Evolutionary conservation across 1,140 invertebrate species (phyloP).

Genomic region (Saxidomus purpurata): DNA sequence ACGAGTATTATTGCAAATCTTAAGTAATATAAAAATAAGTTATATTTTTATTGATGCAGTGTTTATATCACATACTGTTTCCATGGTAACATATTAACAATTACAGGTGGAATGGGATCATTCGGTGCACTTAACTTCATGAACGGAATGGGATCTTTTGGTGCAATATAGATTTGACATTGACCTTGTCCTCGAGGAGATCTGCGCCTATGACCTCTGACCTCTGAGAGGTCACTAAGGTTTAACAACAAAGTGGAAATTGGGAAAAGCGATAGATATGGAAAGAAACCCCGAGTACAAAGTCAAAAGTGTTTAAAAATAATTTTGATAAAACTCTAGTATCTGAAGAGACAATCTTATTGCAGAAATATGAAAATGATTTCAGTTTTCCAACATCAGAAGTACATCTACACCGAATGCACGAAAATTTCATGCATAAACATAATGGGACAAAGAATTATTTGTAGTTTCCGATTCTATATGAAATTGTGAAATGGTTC

Average conservation of each 20-base stretch:
- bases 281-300: background rate
- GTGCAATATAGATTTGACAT: slow-evolving; percentile 16
- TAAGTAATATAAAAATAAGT: no score
- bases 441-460: no score
- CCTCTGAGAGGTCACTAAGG: background rate
- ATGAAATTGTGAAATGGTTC: no score
- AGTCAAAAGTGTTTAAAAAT: background rate
- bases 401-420: no score
- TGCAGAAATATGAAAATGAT: no score
- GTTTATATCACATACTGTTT: background rate
- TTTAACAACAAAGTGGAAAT: slow-evolving; percentile 1
- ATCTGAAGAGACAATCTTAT: no score
- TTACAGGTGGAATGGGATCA: slow-evolving; percentile 50
- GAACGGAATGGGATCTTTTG: slow-evolving; percentile 16
- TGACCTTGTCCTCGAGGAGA: background rate
- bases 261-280: background rate
- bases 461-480: no score
- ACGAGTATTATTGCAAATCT: no score
- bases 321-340: no score
- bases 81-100: slow-evolving; percentile 40
- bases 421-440: no score
- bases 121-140: slow-evolving; percentile 23
- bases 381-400: no score
- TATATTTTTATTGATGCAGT: no score
- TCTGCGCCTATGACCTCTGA: slow-evolving; percentile 34